Base-by-base conservation (phyloP, 2,113 vertebrate species). In the Catharus bicknelli region DNA sequence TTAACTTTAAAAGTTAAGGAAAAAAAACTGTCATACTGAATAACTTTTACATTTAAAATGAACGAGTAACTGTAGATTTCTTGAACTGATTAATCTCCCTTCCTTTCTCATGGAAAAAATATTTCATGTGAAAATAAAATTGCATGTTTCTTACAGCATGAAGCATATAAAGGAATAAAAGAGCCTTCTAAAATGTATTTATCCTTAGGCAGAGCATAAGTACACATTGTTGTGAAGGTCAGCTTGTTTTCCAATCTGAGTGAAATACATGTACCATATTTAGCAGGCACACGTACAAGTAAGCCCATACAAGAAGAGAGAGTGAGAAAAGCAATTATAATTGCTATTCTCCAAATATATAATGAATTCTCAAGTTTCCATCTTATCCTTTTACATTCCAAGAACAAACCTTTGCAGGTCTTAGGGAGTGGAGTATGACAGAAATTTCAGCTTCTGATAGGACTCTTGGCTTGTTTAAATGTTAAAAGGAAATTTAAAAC, bases 251-350 rank as follows among this genome's bases (percentile, higher is more conserved):
- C 86, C 59, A 85, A 86, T 94, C 89, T 93, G 43, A 91, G 72
- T 90, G 59, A 88, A 95, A 93, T 93, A 63, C 38, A 64, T 8
- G n/a, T 42, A n/a, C 82, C 90, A 77, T 63, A 77, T 95, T 94
- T 93, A 95, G 93, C 94, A 95, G 72, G 62, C 20, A 34, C 25
- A n/a, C 5, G 2, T 48, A 73, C 59, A 83, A 96, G 59, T 77
- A 55, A 92, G 59, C 75, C 78, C 87, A 83, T 89, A 91, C 42
- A 91, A 95, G 90, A 93, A 54, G 38, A 95, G 77, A 78, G 73
- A 94, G 78, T 95, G 94, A 96, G 94, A 91, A 92, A 96, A 94
- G 48, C 84, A 92, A 94, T 95, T 96, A 95, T 94, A 91, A 96
- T 95, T 94, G 78, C 86, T 85, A 75, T 86, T 92, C 78, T 30